Conservation (phyloP, 2,113 vertebrate species). For the human (Homo sapiens) region GRCh38 chr13:60427501-60428000, state of each 20-base stretch:
- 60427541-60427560: background rate
- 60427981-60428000: background rate
- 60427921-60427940: background rate
- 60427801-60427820: background rate
- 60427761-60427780: background rate
- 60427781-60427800: background rate
- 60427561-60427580: background rate
- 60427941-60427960: background rate
- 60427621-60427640: background rate
- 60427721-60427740: background rate
- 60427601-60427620: background rate
- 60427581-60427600: background rate
- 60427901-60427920: background rate
- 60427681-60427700: background rate
- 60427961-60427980: background rate
- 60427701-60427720: background rate
- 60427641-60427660: background rate
- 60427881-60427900: background rate
- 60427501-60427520: background rate
- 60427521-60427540: background rate
- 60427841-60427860: background rate
- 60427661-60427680: constrained; percentile 7
- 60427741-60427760: background rate
- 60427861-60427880: background rate
- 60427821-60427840: background rate